phyloP scores from a whole-genome alignment of 2,888 invertebrate genomes.

The Rhagonycha lutea region DNA sequence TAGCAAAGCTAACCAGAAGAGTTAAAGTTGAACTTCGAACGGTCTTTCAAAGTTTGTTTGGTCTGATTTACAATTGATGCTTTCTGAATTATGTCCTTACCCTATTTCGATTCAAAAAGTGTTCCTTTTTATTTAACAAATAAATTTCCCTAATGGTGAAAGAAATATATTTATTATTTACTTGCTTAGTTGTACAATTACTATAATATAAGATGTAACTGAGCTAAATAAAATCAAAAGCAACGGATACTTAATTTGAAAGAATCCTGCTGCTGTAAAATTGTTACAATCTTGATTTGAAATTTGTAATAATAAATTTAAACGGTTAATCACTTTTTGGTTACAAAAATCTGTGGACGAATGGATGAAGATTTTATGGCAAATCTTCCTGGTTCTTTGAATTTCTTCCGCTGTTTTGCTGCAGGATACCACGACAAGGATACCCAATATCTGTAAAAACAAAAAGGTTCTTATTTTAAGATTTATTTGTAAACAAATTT shows the following conservation, averaged over 20 bases:
- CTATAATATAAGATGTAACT: slow-evolving; percentile 30
- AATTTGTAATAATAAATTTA: slow-evolving; percentile 19
- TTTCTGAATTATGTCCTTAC: too few species aligned
- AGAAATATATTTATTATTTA: too few species aligned
- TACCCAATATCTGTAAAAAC: slow-evolving; percentile 27
- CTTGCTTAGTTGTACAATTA: slow-evolving; percentile 28
- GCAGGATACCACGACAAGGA: slow-evolving; percentile 31
- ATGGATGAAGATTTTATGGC: slow-evolving; percentile 32
- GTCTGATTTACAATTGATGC: too few species aligned
- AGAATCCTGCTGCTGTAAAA: slow-evolving; percentile 32
- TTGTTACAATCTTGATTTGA: slow-evolving; percentile 6
- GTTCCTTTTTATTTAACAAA: too few species aligned
- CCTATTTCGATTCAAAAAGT: too few species aligned
- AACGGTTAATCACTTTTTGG: background rate
- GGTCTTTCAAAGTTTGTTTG: too few species aligned
- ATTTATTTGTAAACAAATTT: background rate
- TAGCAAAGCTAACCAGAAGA: too few species aligned
- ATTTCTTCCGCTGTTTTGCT: slow-evolving; percentile 32
- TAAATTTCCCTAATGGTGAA: too few species aligned
- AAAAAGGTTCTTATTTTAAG: background rate
- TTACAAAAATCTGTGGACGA: slow-evolving; percentile 7
- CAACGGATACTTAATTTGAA: slow-evolving; percentile 27
- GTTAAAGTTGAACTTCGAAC: too few species aligned
- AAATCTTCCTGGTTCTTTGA: slow-evolving; percentile 29
- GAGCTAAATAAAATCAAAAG: slow-evolving; percentile 29